A percentile compares a stretch with the other conserved stretches of the same genome.
These are phyloP conservation scores for Rhagoletis pomonella DNA, from an alignment of 1,140 invertebrate species.

Conservation along the genomic window DNA sequence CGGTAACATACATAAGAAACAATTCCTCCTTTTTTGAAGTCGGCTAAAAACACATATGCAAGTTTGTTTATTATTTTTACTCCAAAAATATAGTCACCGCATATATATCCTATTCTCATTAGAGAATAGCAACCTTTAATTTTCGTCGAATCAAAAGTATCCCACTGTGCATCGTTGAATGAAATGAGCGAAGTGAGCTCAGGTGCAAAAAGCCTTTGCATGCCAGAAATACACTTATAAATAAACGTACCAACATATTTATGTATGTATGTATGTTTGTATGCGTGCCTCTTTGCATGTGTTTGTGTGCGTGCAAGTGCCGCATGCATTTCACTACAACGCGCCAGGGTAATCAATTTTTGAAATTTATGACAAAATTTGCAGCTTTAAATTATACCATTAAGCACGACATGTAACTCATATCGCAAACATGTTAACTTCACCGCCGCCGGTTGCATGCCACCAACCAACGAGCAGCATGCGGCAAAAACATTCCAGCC, in stretches of 20 bases:
- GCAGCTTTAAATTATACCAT: conserved; percentile 74
- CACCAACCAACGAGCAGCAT: not conserved
- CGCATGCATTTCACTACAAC: conserved; percentile 50
- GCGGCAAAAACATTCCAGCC: conserved; percentile 21
- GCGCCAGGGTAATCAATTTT: conserved; percentile 61
- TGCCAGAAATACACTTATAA: not conserved
- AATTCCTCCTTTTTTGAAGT: no score
- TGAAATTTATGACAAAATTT: conserved; percentile 75
- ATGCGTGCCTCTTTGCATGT: not conserved
- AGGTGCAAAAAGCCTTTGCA: conserved; percentile 18
- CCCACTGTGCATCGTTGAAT: not conserved
- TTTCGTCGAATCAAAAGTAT: not conserved
- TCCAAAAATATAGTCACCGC: no score
- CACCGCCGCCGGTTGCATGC: conserved; percentile 47
- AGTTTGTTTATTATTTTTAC: no score
- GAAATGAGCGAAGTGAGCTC: conserved; percentile 6
- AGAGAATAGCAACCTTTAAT: no score
- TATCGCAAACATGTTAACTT: conserved; percentile 66
- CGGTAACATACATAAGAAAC: no score
- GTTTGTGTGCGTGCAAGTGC: conserved; percentile 39
- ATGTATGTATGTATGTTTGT: not conserved
- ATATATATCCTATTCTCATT: no score
- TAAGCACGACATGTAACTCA: conserved; percentile 74
- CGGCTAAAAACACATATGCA: no score
- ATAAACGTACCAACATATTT: not conserved